Evolutionary conservation across 2,113 vertebrate species (phyloP).

Genomic region (Sardina pilchardus): DNA sequence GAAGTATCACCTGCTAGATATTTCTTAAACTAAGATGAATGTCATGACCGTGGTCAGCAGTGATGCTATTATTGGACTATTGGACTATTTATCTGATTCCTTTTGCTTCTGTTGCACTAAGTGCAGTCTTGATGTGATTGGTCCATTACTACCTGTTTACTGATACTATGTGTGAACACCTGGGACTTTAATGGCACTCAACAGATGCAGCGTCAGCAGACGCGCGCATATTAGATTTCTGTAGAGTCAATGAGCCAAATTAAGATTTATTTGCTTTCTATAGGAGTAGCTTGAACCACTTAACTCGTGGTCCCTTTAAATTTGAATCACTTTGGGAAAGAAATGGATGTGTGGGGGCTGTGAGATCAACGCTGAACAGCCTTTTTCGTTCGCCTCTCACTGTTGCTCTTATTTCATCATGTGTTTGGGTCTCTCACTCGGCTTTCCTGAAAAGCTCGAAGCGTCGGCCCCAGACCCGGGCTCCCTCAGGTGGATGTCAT

Average conservation of each 20-base stretch:
- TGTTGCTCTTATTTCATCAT: neutral
- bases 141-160: neutral
- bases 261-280: conserved; percentile 1
- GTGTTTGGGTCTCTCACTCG: neutral
- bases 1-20: neutral
- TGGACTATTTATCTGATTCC: neutral
- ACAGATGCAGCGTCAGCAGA: neutral
- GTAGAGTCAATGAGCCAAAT: neutral
- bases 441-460: neutral
- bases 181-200: neutral
- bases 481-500: neutral
- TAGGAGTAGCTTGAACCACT: neutral
- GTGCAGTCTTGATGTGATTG: neutral
- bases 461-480: neutral
- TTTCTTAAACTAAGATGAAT: neutral
- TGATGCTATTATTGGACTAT: neutral
- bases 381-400: neutral
- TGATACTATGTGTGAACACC: too few relatives aligned
- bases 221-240: neutral
- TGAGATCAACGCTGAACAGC: too few relatives aligned
- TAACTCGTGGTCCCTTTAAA: neutral
- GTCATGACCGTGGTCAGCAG: neutral
- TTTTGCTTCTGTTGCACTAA: neutral
- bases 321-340: neutral
- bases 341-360: neutral